Percentiles rank a stretch among this genome's conserved stretches.
phyloP scores from a whole-genome alignment of 1,140 invertebrate genomes.

The Euwallacea fornicatus region DNA sequence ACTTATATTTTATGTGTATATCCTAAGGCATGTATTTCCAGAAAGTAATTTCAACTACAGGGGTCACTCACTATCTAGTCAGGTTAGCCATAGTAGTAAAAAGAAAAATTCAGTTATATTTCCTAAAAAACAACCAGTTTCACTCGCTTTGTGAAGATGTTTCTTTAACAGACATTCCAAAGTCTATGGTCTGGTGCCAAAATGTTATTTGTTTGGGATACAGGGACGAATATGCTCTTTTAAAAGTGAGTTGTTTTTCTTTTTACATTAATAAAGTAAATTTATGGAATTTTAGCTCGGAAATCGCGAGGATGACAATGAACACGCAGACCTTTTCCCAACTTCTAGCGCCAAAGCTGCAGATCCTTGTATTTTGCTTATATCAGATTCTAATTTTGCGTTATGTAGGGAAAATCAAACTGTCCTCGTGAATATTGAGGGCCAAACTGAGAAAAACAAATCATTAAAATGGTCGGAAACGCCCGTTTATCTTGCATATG shows the following conservation, averaged over 20 bases:
- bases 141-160: constrained; percentile 74
- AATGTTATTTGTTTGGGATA: constrained; percentile 83
- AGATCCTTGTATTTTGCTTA: constrained; percentile 79
- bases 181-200: constrained; percentile 82
- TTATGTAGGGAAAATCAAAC: constrained; percentile 83
- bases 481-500: constrained; percentile 78
- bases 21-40: constrained; percentile 47
- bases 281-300: constrained; percentile 25
- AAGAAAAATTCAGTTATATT: constrained; percentile 84
- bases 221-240: constrained; percentile 78
- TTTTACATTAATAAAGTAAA: background rate
- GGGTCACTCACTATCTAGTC: constrained; percentile 72
- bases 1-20: constrained; percentile 28
- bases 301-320: constrained; percentile 46
- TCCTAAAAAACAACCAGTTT: constrained; percentile 86
- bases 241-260: constrained; percentile 62
- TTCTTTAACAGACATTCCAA: constrained; percentile 79
- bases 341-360: constrained; percentile 75
- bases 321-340: constrained; percentile 80
- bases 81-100: constrained; percentile 87
- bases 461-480: constrained; percentile 82
- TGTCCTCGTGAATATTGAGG: constrained; percentile 75
- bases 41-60: constrained; percentile 64
- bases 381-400: constrained; percentile 73
- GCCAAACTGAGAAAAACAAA: constrained; percentile 68